phyloP scores from a whole-genome alignment of 2,797 vertebrate species.

The Lacerta bilineata region DNA sequence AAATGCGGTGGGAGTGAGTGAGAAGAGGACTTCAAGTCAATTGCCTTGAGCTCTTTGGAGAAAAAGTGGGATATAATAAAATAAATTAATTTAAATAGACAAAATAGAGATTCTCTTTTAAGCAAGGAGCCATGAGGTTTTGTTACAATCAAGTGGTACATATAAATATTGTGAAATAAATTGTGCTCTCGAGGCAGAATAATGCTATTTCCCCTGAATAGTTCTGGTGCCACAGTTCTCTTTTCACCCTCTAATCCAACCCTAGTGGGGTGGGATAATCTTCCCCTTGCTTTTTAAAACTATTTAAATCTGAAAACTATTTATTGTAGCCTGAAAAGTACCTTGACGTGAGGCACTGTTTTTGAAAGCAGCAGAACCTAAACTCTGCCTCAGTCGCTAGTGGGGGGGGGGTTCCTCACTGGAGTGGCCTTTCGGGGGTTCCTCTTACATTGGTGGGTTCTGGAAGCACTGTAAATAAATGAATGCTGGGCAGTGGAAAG shows the following conservation, averaged over 20 bases:
- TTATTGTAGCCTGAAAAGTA: not conserved
- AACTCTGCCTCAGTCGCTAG: accelerated
- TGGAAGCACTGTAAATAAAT: not conserved
- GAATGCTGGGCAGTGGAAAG: not conserved
- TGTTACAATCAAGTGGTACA: too few relatives aligned
- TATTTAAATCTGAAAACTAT: not conserved
- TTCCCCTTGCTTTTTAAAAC: not conserved
- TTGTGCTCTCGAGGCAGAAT: not conserved
- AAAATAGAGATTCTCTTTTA: not conserved
- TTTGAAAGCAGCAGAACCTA: not conserved
- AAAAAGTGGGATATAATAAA: too few relatives aligned
- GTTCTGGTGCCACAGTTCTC: not conserved
- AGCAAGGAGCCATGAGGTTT: not conserved
- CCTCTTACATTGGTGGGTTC: not conserved
- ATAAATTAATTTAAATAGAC: too few relatives aligned
- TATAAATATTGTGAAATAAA: too few relatives aligned
- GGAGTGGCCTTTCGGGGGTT: not conserved
- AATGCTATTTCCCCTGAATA: not conserved
- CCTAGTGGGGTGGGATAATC: not conserved
- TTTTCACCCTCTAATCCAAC: too few relatives aligned
- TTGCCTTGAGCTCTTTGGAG: too few relatives aligned
- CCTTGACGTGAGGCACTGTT: not conserved
- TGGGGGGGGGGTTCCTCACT: not conserved
- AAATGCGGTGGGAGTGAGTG: too few relatives aligned
- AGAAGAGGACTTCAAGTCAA: too few relatives aligned